phyloP scores from a whole-genome alignment of 2,888 invertebrate species.

The Agrilus mali region DNA sequence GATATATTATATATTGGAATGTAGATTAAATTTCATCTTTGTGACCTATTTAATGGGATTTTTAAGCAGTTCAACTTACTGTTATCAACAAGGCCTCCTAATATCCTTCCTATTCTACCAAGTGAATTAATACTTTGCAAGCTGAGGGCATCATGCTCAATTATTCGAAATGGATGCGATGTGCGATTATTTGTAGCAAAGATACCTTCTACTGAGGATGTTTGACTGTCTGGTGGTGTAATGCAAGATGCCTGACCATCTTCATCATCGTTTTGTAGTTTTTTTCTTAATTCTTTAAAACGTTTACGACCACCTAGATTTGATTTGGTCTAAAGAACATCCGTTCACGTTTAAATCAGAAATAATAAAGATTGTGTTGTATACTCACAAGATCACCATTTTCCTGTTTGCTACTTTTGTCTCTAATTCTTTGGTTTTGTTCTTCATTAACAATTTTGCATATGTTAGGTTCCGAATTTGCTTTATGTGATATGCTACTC shows the following conservation, averaged over 20 bases:
- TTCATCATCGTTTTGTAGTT: conserved; percentile 81
- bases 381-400: conserved; percentile 7
- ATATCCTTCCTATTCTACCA: conserved; percentile 68
- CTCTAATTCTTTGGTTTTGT: not conserved
- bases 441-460: conserved; percentile 5
- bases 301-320: conserved; percentile 47
- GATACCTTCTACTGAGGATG: conserved; percentile 64
- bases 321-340: conserved; percentile 15
- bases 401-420: not conserved
- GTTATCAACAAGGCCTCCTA: conserved; percentile 41
- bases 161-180: conserved; percentile 69
- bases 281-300: conserved; percentile 73
- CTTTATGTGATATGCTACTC: conserved; percentile 20
- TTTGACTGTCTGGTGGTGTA: conserved; percentile 66
- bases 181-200: conserved; percentile 51
- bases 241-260: conserved; percentile 44
- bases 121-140: conserved; percentile 81
- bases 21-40: too few relatives aligned
- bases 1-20: too few relatives aligned
- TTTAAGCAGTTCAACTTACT: conserved; percentile 8
- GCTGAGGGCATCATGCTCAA: conserved; percentile 79
- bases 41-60: too few relatives aligned
- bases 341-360: not conserved
- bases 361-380: not conserved
- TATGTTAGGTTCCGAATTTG: conserved; percentile 29